Conservation (phyloP, 2,888 invertebrate species). For the Xylocampa areola region DNA sequence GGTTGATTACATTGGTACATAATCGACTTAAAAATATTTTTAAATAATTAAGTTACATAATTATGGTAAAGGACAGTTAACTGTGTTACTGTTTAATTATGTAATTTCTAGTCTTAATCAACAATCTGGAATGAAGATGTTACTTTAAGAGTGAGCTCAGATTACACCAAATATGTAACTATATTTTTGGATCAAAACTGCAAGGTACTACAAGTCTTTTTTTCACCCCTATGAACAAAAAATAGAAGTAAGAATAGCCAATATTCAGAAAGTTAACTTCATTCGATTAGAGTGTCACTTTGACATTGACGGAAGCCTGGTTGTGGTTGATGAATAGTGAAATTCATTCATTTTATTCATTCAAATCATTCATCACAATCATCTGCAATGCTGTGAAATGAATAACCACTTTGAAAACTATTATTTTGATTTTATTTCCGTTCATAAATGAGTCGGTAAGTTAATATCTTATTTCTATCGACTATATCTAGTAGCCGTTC, state of each 20-base stretch:
- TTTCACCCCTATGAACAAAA: slow-evolving; percentile 1
- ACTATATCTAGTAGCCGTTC: background rate
- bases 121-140: too few relatives aligned
- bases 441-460: slow-evolving; percentile 39
- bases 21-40: too few relatives aligned
- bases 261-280: slow-evolving; percentile 18
- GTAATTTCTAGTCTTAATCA: too few relatives aligned
- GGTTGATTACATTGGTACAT: slow-evolving; percentile 9
- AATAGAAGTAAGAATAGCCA: slow-evolving; percentile 12
- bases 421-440: slow-evolving; percentile 40
- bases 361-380: slow-evolving; percentile 56
- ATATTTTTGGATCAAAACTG: background rate
- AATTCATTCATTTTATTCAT: slow-evolving; percentile 14
- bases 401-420: slow-evolving; percentile 13
- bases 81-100: too few relatives aligned
- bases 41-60: too few relatives aligned
- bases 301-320: slow-evolving; percentile 38
- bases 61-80: too few relatives aligned
- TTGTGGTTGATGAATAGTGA: slow-evolving; percentile 1
- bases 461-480: background rate
- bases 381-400: slow-evolving; percentile 60
- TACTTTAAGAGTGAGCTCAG: too few relatives aligned
- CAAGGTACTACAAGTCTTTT: background rate
- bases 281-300: slow-evolving; percentile 14
- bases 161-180: too few relatives aligned